phyloP scores from a whole-genome alignment of 2,113 vertebrate species.

The Poeciliopsis turrubarensis region DNA sequence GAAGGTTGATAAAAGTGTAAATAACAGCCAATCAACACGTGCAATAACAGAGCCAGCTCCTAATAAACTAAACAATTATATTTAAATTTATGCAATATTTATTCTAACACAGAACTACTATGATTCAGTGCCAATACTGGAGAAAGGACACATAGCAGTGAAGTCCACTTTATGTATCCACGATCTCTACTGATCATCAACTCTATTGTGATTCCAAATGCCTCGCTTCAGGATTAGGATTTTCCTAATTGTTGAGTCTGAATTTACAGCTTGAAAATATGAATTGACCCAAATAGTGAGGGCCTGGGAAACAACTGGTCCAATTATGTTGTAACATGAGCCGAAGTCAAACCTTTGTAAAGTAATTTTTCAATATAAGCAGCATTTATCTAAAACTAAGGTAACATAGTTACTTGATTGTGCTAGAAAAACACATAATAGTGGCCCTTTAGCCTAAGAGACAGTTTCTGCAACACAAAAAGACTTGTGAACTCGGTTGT shows the following conservation, averaged over 20 bases:
- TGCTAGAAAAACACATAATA: too few relatives aligned
- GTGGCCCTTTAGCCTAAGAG: too few relatives aligned
- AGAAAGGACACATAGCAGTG: not conserved
- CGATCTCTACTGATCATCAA: not conserved
- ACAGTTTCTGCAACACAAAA: too few relatives aligned
- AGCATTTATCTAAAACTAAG: too few relatives aligned
- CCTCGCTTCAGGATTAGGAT: too few relatives aligned
- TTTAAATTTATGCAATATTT: not conserved
- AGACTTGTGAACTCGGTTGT: too few relatives aligned
- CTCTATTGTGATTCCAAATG: too few relatives aligned
- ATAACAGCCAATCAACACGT: slow-evolving; percentile 9
- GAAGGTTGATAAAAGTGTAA: slow-evolving; percentile 35
- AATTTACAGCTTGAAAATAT: not conserved
- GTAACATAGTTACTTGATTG: too few relatives aligned
- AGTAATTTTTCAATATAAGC: too few relatives aligned
- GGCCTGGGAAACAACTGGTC: not conserved
- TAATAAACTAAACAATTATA: not conserved
- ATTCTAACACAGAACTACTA: not conserved
- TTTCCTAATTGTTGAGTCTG: not conserved
- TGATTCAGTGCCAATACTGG: not conserved
- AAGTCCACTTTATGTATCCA: not conserved
- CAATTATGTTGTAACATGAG: not conserved
- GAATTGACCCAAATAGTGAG: not conserved
- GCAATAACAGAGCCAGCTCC: not conserved
- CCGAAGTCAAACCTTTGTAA: not conserved